A percentile compares a stretch with the other conserved stretches of the same genome.
Evolutionary conservation across 2,797 vertebrate species (phyloP).

Genomic region (Lycodopsis pacificus): DNA sequence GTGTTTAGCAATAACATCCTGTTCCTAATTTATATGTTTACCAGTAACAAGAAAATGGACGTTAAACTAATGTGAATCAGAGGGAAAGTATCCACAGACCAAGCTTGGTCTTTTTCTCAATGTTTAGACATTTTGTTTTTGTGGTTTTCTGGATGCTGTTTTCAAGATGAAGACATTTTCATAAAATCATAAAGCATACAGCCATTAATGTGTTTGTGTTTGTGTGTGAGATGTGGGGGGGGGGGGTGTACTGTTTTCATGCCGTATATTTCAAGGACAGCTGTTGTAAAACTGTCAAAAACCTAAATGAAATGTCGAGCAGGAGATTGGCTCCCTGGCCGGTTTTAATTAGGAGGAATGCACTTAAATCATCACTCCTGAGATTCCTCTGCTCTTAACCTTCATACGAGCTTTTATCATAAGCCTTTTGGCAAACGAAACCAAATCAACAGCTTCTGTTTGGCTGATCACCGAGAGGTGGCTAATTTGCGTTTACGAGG

Average conservation of each 20-base stretch:
- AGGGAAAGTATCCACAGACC: background rate
- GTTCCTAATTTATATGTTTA: background rate
- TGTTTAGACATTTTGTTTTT: background rate
- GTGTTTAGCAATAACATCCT: background rate
- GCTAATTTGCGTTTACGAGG: constrained; percentile 36
- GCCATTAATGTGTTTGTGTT: background rate
- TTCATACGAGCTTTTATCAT: constrained; percentile 17
- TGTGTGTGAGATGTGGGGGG: background rate
- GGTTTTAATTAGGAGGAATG: constrained; percentile 52
- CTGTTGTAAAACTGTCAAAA: constrained; percentile 56
- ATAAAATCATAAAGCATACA: background rate
- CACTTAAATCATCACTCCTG: constrained; percentile 48
- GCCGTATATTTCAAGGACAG: constrained; percentile 47
- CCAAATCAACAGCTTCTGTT: constrained; percentile 1
- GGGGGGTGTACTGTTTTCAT: background rate
- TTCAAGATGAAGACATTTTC: background rate
- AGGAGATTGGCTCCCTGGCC: constrained; percentile 37
- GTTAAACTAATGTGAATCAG: background rate
- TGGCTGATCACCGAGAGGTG: constrained; percentile 34
- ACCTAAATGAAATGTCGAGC: constrained; percentile 43
- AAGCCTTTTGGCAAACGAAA: constrained; percentile 6
- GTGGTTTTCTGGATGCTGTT: background rate
- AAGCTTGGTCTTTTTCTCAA: background rate
- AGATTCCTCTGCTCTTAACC: background rate
- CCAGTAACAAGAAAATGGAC: background rate